Percentiles rank a stretch among this genome's conserved stretches.
phyloP scores from a whole-genome alignment of 2,113 vertebrate species.

The Myiopsitta monachus region DNA sequence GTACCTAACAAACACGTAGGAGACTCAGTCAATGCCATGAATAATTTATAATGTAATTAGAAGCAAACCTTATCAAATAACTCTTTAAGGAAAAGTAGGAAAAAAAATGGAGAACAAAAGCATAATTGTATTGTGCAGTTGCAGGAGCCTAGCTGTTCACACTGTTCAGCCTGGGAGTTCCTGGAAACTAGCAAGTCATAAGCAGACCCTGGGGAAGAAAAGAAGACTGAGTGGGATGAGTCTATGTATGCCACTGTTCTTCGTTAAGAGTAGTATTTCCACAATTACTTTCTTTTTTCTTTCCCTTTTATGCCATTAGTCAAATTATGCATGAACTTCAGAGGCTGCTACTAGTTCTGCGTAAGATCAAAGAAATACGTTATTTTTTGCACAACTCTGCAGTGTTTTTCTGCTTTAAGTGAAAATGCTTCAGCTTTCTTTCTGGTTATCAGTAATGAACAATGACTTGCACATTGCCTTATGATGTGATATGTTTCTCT shows the following conservation, averaged over 20 bases:
- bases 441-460: neutral
- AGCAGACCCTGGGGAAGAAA: neutral
- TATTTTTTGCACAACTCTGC: neutral
- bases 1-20: neutral
- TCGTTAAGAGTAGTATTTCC: neutral
- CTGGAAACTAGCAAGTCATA: neutral
- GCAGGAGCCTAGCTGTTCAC: neutral
- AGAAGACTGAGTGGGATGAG: neutral
- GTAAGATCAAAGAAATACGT: neutral
- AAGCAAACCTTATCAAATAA: neutral
- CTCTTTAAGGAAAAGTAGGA: neutral
- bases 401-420: neutral
- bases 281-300: slow-evolving; percentile 1
- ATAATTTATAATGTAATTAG: slow-evolving; percentile 22
- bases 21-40: neutral
- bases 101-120: slow-evolving; percentile 10
- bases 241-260: neutral
- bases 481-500: neutral
- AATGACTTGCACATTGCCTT: neutral
- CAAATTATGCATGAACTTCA: slow-evolving; percentile 4
- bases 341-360: neutral
- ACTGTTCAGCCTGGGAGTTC: neutral
- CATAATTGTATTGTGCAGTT: neutral
- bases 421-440: neutral
- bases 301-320: neutral